Conservation (phyloP, 2,113 vertebrate species). For the Gila orcuttii region DNA sequence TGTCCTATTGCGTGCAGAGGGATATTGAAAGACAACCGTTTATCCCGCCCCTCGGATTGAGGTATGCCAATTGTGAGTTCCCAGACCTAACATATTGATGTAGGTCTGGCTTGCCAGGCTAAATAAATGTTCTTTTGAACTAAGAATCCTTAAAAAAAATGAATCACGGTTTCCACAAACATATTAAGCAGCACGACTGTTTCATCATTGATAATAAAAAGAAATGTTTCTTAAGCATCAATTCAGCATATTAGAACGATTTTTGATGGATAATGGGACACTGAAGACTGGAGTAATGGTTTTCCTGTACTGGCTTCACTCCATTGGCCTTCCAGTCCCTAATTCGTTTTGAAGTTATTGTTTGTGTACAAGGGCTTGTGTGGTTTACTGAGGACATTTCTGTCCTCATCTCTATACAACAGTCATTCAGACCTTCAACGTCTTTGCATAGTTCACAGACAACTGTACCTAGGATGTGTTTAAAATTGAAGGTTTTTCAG, state of each 20-base stretch:
- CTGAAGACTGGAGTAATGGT: not conserved
- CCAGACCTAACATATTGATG: too few relatives aligned
- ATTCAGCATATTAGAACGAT: not conserved
- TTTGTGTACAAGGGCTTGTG: not conserved
- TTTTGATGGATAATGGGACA: not conserved
- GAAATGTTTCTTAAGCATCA: not conserved
- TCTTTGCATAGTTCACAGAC: not conserved
- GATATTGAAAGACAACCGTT: too few relatives aligned
- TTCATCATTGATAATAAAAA: not conserved
- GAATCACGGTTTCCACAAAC: too few relatives aligned
- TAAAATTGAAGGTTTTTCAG: not conserved
- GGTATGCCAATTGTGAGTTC: too few relatives aligned
- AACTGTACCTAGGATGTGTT: not conserved
- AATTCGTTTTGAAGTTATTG: not conserved
- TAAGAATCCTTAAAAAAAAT: too few relatives aligned
- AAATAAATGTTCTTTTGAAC: too few relatives aligned
- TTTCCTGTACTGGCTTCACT: not conserved
- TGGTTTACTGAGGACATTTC: not conserved
- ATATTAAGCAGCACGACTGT: not conserved
- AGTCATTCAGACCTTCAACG: not conserved
- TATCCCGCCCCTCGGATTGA: too few relatives aligned
- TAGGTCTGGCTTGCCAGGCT: too few relatives aligned
- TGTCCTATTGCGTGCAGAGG: too few relatives aligned
- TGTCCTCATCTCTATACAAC: not conserved
- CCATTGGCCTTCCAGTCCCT: not conserved